Conservation (phyloP, 35 echinoderm and acorn worm species). For the Stichopus chloronotus region DNA sequence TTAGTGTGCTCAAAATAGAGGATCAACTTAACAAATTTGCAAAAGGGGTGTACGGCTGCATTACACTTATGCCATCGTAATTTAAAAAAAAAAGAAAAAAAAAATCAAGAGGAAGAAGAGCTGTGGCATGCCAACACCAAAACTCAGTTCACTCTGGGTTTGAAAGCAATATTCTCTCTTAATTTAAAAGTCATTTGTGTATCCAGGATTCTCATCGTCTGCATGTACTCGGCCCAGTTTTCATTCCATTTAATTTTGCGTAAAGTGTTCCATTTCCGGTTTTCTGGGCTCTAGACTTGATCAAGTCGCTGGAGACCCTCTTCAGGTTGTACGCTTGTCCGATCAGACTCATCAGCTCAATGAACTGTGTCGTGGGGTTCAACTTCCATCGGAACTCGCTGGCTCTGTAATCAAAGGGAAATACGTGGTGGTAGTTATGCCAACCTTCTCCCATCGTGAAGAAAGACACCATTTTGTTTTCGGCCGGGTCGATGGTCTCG, state of each 20-base stretch:
- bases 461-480: neutral
- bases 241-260: neutral
- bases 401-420: slow-evolving; percentile 15
- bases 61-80: no score
- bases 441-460: slow-evolving; percentile 59
- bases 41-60: no score
- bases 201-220: neutral
- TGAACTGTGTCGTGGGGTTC: neutral
- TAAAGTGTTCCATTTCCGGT: neutral
- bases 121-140: no score
- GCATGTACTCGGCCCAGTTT: neutral
- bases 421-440: slow-evolving; percentile 18
- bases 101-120: no score
- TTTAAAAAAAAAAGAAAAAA: no score
- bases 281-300: neutral
- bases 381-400: neutral
- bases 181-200: neutral
- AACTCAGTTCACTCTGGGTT: no score
- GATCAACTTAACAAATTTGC: no score
- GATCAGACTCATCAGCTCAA: neutral
- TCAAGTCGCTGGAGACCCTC: neutral
- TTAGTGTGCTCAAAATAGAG: no score
- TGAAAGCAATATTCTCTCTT: no score
- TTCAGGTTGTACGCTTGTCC: neutral
- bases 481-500: neutral